A percentile compares a stretch with the other conserved stretches of the same genome.
These are phyloP conservation scores for Ochropleura leucogaster DNA, from an alignment of 2,888 invertebrate genomes.

Conservation along the genomic window DNA sequence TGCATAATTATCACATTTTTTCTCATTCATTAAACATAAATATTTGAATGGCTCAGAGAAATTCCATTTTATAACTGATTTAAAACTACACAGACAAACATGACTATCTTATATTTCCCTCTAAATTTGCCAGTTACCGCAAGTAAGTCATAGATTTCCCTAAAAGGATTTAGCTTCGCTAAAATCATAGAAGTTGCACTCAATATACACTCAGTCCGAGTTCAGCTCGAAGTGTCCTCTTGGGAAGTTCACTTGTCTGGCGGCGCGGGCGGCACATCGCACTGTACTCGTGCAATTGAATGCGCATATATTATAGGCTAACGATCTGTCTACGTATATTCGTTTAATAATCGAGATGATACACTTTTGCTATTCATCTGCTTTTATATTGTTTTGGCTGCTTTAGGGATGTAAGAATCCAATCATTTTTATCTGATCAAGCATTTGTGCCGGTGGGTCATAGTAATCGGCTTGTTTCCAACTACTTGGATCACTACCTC, in stretches of 20 bases:
- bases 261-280: conserved; percentile 3
- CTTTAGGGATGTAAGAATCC: neutral
- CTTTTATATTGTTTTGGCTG: neutral
- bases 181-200: neutral
- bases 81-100: neutral
- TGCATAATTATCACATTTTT: neutral
- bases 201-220: neutral
- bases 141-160: neutral
- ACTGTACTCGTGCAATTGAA: conserved; percentile 39
- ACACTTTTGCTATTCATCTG: neutral
- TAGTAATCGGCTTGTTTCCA: too few species aligned
- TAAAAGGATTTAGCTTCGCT: neutral
- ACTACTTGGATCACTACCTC: neutral
- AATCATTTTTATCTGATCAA: neutral
- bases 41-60: too few species aligned
- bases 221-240: conserved; percentile 19
- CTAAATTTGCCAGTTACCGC: neutral
- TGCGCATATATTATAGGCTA: conserved; percentile 48
- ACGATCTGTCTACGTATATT: conserved; percentile 1
- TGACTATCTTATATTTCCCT: neutral
- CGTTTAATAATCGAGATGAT: neutral
- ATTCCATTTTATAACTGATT: neutral
- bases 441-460: neutral
- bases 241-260: conserved; percentile 2
- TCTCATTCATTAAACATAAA: neutral